Evolutionary conservation across 1,140 invertebrate genomes (phyloP).

Genomic region (Magallana gigas): DNA sequence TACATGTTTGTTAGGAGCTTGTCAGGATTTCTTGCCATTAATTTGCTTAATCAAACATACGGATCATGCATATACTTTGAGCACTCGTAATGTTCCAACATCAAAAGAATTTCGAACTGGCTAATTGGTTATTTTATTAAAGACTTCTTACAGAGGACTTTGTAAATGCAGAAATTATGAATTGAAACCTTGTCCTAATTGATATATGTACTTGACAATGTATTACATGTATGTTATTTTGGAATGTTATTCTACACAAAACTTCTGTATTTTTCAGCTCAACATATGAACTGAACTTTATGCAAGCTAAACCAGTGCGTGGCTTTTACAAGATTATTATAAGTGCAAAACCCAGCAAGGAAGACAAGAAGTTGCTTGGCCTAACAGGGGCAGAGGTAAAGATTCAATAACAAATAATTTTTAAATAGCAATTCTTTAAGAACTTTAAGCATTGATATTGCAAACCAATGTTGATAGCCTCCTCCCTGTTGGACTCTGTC

Average conservation of each 20-base stretch:
- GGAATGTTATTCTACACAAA: background rate
- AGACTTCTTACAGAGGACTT: no score
- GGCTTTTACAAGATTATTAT: slow-evolving; percentile 91
- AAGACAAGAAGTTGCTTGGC: slow-evolving; percentile 81
- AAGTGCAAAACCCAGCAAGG: slow-evolving; percentile 83
- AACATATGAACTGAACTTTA: slow-evolving; percentile 89
- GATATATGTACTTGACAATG: no score
- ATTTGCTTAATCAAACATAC: no score
- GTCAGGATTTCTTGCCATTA: no score
- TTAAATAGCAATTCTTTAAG: background rate
- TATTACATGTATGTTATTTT: background rate
- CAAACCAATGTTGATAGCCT: slow-evolving; percentile 12
- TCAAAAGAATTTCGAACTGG: no score
- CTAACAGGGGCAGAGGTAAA: slow-evolving; percentile 12
- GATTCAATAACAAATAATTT: background rate
- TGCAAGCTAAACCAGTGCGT: slow-evolving; percentile 87
- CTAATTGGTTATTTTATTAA: no score
- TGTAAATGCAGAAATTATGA: no score
- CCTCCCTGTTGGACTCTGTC: slow-evolving; percentile 40
- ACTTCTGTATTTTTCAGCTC: slow-evolving; percentile 80
- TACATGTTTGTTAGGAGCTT: no score
- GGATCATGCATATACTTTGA: no score
- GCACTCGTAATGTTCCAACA: no score
- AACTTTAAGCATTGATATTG: background rate
- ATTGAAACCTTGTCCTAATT: no score